These are phyloP conservation scores for Callinectes sapidus DNA, from an alignment of 2,888 invertebrate species.

Conservation along the genomic window DNA sequence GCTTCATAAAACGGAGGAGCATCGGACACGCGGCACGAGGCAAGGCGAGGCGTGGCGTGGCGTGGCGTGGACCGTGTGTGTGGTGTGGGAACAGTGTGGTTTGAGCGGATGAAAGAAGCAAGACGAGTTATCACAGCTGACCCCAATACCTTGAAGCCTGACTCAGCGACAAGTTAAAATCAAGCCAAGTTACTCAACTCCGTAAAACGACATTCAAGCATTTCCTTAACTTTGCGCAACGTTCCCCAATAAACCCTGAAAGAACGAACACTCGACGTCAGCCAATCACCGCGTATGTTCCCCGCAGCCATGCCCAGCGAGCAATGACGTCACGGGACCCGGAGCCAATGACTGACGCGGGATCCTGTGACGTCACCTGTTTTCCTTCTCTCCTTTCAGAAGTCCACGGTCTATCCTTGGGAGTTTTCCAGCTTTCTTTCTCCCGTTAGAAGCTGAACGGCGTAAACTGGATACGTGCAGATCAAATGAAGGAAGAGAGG, in stretches of 20 bases:
- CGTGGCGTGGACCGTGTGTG: too few relatives aligned
- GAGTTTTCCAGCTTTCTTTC: background rate
- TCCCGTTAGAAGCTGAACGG: background rate
- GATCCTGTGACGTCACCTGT: background rate
- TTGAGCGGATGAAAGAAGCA: background rate
- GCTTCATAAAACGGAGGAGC: too few relatives aligned
- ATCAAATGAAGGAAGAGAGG: background rate
- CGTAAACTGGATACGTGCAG: background rate
- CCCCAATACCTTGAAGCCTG: background rate
- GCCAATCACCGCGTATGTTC: background rate
- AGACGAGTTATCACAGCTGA: conserved; percentile 2
- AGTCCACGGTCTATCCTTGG: background rate
- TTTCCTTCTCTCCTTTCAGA: background rate
- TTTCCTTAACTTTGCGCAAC: conserved; percentile 1
- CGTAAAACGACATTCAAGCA: background rate
- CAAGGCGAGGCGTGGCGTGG: too few relatives aligned
- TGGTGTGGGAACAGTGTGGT: background rate
- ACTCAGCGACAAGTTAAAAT: background rate
- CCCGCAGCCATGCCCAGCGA: background rate
- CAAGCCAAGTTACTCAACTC: background rate
- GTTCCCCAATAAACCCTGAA: background rate
- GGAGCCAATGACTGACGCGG: background rate
- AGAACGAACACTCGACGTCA: background rate
- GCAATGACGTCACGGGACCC: background rate
- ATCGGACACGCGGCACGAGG: too few relatives aligned